A percentile compares a stretch with the other conserved stretches of the same genome.
Evolutionary conservation across 2,113 vertebrate genomes (phyloP).

Genomic region (Daboia siamensis): DNA sequence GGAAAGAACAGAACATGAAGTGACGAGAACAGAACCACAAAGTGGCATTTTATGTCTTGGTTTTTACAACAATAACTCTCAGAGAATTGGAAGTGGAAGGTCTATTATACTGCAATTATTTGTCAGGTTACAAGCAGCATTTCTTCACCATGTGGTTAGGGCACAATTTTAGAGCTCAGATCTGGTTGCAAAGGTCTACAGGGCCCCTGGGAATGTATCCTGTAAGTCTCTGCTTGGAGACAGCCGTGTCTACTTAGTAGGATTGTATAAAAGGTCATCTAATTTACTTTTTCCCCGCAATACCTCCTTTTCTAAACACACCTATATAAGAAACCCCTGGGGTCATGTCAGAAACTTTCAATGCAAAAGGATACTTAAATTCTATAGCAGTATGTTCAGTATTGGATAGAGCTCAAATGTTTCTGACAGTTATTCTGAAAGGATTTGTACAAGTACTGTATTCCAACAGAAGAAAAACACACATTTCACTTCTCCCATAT

Average conservation of each 20-base stretch:
- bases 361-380: not conserved
- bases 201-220: not conserved
- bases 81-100: not conserved
- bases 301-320: slow-evolving; percentile 31
- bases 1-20: rapidly evolving
- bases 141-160: slow-evolving; percentile 9
- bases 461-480: not conserved
- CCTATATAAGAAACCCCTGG: not conserved
- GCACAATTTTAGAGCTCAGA: slow-evolving; percentile 11
- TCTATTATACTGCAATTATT: slow-evolving; percentile 11
- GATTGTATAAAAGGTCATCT: slow-evolving; percentile 26
- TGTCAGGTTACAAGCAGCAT: slow-evolving; percentile 6
- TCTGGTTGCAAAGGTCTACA: slow-evolving; percentile 29
- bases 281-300: slow-evolving; percentile 26
- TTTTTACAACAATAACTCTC: slow-evolving; percentile 21
- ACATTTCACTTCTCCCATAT: not conserved
- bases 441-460: not conserved
- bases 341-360: not conserved
- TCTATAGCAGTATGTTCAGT: not conserved
- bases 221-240: slow-evolving; percentile 6
- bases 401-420: not conserved
- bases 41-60: slow-evolving; percentile 6
- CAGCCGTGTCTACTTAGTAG: not conserved
- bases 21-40: not conserved
- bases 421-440: not conserved